phyloP scores from a whole-genome alignment of 2,888 invertebrate species.

The Coelinius sp. region DNA sequence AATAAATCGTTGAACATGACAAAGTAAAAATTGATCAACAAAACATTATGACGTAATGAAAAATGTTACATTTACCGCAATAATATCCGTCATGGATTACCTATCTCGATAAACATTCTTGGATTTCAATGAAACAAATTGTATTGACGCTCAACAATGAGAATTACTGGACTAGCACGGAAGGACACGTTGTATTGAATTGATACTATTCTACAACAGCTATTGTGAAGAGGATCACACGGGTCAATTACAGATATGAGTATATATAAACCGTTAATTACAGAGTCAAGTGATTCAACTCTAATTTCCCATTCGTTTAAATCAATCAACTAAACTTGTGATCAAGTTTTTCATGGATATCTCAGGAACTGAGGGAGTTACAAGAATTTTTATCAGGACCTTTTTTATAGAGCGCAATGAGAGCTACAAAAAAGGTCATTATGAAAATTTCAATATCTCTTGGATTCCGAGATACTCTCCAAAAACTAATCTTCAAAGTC shows the following conservation, averaged over 20 bases:
- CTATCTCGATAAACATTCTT: background rate
- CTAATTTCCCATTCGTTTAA: no score
- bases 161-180: background rate
- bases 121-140: slow-evolving; percentile 17
- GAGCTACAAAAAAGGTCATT: no score
- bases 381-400: no score
- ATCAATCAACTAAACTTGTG: no score
- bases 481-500: no score
- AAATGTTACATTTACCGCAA: background rate
- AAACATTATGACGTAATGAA: background rate
- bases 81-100: background rate
- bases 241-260: slow-evolving; percentile 32
- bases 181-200: background rate
- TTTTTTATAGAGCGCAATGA: no score
- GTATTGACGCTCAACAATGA: background rate
- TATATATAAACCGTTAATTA: background rate
- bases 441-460: no score
- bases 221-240: background rate
- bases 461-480: no score
- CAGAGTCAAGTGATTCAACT: slow-evolving; percentile 7
- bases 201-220: background rate
- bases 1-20: background rate
- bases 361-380: no score
- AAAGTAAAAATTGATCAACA: background rate
- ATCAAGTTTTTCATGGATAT: no score